Evolutionary conservation across 2,113 vertebrate species (phyloP).

Genomic region (Cynoglossus semilaevis): DNA sequence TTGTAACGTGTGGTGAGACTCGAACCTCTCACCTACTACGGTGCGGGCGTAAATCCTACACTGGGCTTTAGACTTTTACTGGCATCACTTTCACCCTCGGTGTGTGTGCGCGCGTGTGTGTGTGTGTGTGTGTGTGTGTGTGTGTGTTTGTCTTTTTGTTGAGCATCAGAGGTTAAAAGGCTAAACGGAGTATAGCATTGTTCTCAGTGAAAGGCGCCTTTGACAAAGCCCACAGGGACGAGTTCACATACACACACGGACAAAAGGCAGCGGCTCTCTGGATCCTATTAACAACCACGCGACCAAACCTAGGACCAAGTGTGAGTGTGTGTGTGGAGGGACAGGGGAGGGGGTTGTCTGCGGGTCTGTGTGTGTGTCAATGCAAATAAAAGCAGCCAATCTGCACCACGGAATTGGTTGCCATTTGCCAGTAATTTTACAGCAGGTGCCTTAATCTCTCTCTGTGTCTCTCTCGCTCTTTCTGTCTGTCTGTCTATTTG

Average conservation of each 20-base stretch:
- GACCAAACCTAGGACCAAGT: constrained; percentile 2
- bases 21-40: too few species aligned
- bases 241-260: constrained; percentile 61
- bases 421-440: constrained; percentile 63
- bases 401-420: constrained; percentile 54
- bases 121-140: constrained; percentile 25
- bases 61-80: constrained; percentile 12
- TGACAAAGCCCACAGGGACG: constrained; percentile 67
- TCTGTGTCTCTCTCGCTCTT: background rate
- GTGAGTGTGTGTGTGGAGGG: constrained; percentile 6
- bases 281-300: constrained; percentile 59
- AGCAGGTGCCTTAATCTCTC: constrained; percentile 63
- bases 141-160: too few species aligned
- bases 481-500: background rate
- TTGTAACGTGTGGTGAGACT: too few species aligned
- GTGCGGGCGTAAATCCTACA: too few species aligned
- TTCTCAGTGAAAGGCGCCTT: constrained; percentile 73
- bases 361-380: constrained; percentile 29
- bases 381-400: constrained; percentile 57
- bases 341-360: background rate
- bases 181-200: constrained; percentile 76
- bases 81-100: constrained; percentile 22
- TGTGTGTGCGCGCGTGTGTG: constrained; percentile 27
- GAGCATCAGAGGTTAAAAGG: constrained; percentile 75
- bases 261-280: constrained; percentile 64